Evolutionary conservation across 2,797 vertebrate species (phyloP), one percentile per base, ranked within the genome.

Genomic region (Botia kubotai): DNA sequence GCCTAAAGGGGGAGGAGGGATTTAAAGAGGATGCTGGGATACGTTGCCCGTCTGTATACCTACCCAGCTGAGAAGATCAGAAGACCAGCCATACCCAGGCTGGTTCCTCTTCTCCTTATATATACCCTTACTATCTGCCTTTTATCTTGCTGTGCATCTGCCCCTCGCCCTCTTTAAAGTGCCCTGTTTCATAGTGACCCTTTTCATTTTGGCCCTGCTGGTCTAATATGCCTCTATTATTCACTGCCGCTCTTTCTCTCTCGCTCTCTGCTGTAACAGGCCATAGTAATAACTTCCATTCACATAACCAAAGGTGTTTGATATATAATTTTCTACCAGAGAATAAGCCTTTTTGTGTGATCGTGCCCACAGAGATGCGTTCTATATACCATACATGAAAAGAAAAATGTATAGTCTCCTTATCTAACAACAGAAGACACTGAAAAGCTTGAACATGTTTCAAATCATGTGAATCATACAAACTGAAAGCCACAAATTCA

Each of bases 21-120:
- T 71, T 74, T 80, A 55, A 2, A 66, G 39, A 57, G 79, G 62
- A 80, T 50, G 36, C 62, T 80, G 79, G 52, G 70, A 80, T 73
- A 94, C 87, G 92, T 90, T 91, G 91, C 89, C 87, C 36, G 0
- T 57, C 72, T 72, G 53, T 57, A 75, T 58, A 43, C 43, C 26
- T 29, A 50, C 73, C 33, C 73, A 81, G 43, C 68, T 76, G 50
- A 76, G 60, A 67, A 69, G 72, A 83, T 66, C 77, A 80, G 46
- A 52, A 77, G 73, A 73, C 58, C 79, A 75, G 23, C 19, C 60
- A 80, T 82, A 83, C 68, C 52, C 76, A 69, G 62, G 62, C 74
- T 76, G 52, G 65, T 77, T 62, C 48, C 33, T 57, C 72, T 26
- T 79, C 46, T 79, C 58, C 71, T 33, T 72, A 48, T 57, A 70